Evolutionary conservation across 2,888 invertebrate genomes (phyloP).

Genomic region (Brachyptera risi): DNA sequence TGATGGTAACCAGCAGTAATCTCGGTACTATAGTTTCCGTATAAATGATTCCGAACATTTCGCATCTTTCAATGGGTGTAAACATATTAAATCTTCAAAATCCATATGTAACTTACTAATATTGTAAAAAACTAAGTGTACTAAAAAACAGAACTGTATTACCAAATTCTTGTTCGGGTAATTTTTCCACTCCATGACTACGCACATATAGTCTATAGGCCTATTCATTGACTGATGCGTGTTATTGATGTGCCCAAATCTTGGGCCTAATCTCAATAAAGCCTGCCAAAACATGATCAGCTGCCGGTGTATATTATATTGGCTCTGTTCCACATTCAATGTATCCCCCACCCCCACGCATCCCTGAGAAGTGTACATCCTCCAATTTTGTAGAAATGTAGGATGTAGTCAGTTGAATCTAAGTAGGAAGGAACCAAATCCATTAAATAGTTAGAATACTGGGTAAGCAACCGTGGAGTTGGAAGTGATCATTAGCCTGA

Average conservation of each 20-base stretch:
- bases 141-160: no score
- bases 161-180: no score
- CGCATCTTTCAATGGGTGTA: no score
- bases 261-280: not conserved
- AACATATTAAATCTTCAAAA: no score
- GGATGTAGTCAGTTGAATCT: not conserved
- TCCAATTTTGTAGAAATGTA: conserved; percentile 12
- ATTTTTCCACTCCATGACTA: no score
- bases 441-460: conserved; percentile 20
- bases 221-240: no score
- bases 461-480: conserved; percentile 17
- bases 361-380: not conserved
- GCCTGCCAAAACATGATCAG: conserved; percentile 17
- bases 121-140: no score
- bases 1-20: no score
- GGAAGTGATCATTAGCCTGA: conserved; percentile 16
- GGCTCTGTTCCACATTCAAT: not conserved
- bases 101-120: no score
- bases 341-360: not conserved
- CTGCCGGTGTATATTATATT: not conserved
- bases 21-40: no score
- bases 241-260: not conserved
- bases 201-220: no score
- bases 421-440: not conserved
- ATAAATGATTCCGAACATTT: no score